These are phyloP conservation scores for Acronicta alni DNA, from an alignment of 2,888 invertebrate species.

Conservation along the genomic window DNA sequence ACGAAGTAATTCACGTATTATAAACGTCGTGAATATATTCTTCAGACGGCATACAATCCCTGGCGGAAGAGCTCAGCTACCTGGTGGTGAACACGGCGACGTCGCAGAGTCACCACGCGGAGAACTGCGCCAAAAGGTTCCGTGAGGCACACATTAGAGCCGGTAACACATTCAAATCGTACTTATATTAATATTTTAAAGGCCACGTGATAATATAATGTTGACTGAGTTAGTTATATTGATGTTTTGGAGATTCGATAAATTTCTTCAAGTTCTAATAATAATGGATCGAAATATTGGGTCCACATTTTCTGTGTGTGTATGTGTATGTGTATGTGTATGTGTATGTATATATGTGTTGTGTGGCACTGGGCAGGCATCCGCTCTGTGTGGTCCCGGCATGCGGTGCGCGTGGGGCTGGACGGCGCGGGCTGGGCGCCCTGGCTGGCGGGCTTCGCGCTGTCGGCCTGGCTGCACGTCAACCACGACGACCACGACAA, in stretches of 20 bases:
- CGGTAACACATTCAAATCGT: conserved; percentile 57
- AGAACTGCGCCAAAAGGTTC: conserved; percentile 66
- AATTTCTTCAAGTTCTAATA: no score
- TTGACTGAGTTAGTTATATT: no score
- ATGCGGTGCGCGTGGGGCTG: conserved; percentile 76
- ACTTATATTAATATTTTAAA: background rate
- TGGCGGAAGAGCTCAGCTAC: conserved; percentile 62
- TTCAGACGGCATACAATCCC: conserved; percentile 55
- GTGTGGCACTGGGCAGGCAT: conserved; percentile 72
- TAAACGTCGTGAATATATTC: background rate
- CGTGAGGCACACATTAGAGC: conserved; percentile 67
- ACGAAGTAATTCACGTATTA: no score
- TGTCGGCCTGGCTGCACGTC: conserved; percentile 87
- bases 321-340: no score
- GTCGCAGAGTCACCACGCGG: conserved; percentile 72
- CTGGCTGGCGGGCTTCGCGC: conserved; percentile 90
- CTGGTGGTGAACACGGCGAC: conserved; percentile 59
- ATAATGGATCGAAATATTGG: no score
- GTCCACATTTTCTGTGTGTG: no score
- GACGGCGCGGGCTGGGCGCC: conserved; percentile 90
- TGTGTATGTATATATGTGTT: no score
- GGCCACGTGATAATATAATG: no score
- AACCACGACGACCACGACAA: conserved; percentile 53
- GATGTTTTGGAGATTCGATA: no score
- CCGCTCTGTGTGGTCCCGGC: conserved; percentile 71